Conservation (phyloP, 2,888 invertebrate species). For the Catocala sponsa region DNA sequence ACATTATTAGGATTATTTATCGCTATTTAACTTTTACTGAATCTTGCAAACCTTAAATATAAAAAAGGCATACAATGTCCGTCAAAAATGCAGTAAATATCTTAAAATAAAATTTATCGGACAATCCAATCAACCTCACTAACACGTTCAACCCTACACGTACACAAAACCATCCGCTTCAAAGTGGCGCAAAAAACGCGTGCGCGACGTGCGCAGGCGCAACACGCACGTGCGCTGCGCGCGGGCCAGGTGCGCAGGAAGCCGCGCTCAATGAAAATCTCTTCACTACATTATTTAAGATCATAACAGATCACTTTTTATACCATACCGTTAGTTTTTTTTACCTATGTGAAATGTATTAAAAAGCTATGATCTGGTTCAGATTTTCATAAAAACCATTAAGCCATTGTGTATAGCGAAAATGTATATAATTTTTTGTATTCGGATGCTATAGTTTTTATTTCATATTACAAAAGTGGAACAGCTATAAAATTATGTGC, state of each 20-base stretch:
- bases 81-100: no score
- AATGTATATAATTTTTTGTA: neutral
- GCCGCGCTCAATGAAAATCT: constrained; percentile 44
- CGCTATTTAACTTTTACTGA: no score
- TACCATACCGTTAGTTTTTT: constrained; percentile 24
- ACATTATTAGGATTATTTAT: no score
- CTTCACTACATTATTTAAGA: constrained; percentile 10
- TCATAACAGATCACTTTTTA: constrained; percentile 14
- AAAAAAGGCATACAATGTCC: no score
- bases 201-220: constrained; percentile 22
- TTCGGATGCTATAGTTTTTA: constrained; percentile 20
- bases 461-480: constrained; percentile 6
- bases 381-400: neutral
- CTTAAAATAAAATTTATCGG: no score
- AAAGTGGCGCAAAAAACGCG: constrained; percentile 39
- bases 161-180: constrained; percentile 5
- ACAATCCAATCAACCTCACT: neutral
- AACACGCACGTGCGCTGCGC: constrained; percentile 67
- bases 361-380: neutral
- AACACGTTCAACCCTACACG: constrained; percentile 19
- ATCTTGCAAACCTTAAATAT: no score
- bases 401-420: constrained; percentile 6
- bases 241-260: constrained; percentile 70
- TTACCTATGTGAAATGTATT: neutral
- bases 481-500: constrained; percentile 7